Base-by-base conservation (phyloP, 2,797 vertebrate species). In the Cephalopachus bancanus region DNA sequence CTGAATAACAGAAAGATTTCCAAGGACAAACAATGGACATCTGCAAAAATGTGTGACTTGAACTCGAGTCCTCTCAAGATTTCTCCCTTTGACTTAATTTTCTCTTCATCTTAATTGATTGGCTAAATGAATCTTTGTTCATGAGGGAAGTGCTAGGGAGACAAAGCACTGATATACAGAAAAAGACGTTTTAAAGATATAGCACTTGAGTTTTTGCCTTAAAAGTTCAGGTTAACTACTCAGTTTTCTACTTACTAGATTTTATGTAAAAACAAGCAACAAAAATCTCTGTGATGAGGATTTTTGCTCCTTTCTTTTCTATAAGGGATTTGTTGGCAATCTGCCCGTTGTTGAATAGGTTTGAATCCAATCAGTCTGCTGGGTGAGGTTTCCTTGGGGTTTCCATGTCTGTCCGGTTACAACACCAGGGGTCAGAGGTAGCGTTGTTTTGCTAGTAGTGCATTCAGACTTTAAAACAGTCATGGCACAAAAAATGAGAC, bases 121-220 rank as follows among this genome's bases (percentile, higher is more conserved):
- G 83, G 51, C 72, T 55, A 1, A 49, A 19, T 26, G 37, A 30
- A 12, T n/a, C 51, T 72, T 60, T 86, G 49, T 85, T n/a, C 2
- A 57, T 72, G 37, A 71, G 28, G 28, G 12, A 20, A 51, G 10
- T 28, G 1, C 60, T 72, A 17, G 65, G 74, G 44, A 51, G 55
- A 55, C 19, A 51, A 55, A 83, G 69, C 33, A 8, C 17, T 19
- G 24, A 53, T 3, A 8, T 15, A 2, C 30, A 22, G 59, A 79
- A 62, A 44, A 30, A 17, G 60, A 20, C 28, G 49, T 78, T 33
- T 22, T 33, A 8, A 83, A 76, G 49, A 44, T 80, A 26, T 1
- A 7, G 53, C 14, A 12, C 71, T 72, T 89, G 86, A 79, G 28
- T n/a, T 78, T 89, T 74, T 85, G 67, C 22, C 20, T 86, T 78